Evolutionary conservation across 2,888 invertebrate species (phyloP).

Genomic region (Hecatera dysodea): DNA sequence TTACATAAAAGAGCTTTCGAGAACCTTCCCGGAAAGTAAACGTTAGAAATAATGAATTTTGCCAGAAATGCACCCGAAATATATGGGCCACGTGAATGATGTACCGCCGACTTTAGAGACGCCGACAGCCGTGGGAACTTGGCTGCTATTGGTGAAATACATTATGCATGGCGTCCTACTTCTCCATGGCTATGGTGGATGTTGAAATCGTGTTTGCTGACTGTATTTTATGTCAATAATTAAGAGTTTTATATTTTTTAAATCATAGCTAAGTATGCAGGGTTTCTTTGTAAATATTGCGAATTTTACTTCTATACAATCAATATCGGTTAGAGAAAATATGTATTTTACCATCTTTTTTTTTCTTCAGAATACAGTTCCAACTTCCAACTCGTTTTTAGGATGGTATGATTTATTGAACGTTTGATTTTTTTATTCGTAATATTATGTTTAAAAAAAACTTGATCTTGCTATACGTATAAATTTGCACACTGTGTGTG

Average conservation of each 20-base stretch:
- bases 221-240: not conserved
- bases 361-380: too few species aligned
- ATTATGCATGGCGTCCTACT: slow-evolving; percentile 56
- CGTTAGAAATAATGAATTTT: slow-evolving; percentile 65
- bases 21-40: slow-evolving; percentile 48
- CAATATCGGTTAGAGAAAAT: too few species aligned
- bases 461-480: too few species aligned
- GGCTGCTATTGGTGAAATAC: slow-evolving; percentile 52
- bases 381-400: too few species aligned
- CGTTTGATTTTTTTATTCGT: too few species aligned
- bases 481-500: too few species aligned
- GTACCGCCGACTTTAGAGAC: slow-evolving; percentile 40
- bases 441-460: too few species aligned
- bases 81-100: slow-evolving; percentile 62
- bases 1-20: slow-evolving; percentile 54
- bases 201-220: slow-evolving; percentile 10
- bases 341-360: too few species aligned
- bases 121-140: slow-evolving; percentile 50
- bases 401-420: too few species aligned
- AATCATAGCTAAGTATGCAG: too few species aligned
- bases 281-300: too few species aligned
- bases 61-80: slow-evolving; percentile 65
- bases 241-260: not conserved
- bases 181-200: slow-evolving; percentile 20
- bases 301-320: too few species aligned